A percentile compares a stretch with the other conserved stretches of the same genome.
phyloP scores from a whole-genome alignment of 2,797 vertebrate species.

The Coccyzus lansbergi region DNA sequence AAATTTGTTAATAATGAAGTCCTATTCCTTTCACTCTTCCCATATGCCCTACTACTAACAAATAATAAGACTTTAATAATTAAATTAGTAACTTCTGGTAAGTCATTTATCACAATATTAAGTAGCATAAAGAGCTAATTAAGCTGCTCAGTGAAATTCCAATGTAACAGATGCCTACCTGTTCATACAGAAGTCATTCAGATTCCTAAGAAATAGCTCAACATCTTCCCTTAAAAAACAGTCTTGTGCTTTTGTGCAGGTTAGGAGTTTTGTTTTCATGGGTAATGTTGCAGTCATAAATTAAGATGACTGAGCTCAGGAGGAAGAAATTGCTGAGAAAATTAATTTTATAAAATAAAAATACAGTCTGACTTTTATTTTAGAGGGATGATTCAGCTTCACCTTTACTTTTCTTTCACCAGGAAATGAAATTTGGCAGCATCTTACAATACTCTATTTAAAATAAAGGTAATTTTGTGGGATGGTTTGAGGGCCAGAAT shows the following conservation, averaged over 20 bases:
- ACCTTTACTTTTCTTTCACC: not conserved
- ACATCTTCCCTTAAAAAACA: not conserved
- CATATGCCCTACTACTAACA: conserved; percentile 20
- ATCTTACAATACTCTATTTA: not conserved
- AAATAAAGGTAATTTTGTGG: not conserved
- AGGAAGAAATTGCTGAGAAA: conserved; percentile 1
- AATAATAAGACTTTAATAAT: conserved; percentile 54
- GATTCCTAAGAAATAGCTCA: not conserved
- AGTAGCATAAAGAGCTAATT: conserved; percentile 35
- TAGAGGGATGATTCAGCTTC: not conserved
- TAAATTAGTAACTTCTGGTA: conserved; percentile 58
- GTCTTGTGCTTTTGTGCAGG: not conserved
- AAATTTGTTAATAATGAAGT: conserved; percentile 22
- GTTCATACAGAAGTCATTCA: not conserved
- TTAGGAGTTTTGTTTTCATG: not conserved
- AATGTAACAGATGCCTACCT: conserved; percentile 10
- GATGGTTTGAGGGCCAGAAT: not conserved
- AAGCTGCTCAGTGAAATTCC: conserved; percentile 21
- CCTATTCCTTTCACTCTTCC: not conserved
- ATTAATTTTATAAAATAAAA: not conserved
- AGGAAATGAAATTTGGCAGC: not conserved
- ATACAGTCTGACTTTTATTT: not conserved
- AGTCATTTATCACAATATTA: conserved; percentile 43
- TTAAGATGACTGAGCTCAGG: not conserved
- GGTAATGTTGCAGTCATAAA: not conserved